Evolutionary conservation across 2,797 vertebrate genomes (phyloP).

Genomic region (Enteromius anoplus): DNA sequence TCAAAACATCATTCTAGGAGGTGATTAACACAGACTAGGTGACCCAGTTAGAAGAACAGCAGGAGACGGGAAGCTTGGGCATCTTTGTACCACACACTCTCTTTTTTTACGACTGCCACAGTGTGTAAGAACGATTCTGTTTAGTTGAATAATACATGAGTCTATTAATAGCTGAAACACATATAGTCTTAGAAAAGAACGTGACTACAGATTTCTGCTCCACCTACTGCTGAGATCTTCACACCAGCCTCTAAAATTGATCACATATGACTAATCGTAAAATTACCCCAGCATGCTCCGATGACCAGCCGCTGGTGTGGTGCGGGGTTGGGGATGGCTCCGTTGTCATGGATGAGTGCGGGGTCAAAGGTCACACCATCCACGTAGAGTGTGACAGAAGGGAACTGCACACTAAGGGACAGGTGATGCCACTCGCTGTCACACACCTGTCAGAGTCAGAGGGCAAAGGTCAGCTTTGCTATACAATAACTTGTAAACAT

Average conservation of each 20-base stretch:
- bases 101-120: slow-evolving; percentile 23
- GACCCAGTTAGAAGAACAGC: slow-evolving; percentile 36
- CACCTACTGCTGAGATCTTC: slow-evolving; percentile 10
- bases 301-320: slow-evolving; percentile 89
- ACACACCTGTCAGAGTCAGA: slow-evolving; percentile 81
- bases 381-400: slow-evolving; percentile 91
- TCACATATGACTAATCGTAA: neutral
- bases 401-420: slow-evolving; percentile 94
- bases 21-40: slow-evolving; percentile 42
- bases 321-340: slow-evolving; percentile 88
- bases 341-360: slow-evolving; percentile 95
- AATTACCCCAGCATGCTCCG: slow-evolving; percentile 91
- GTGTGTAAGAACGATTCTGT: slow-evolving; percentile 57
- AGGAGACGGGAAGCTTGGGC: slow-evolving; percentile 42
- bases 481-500: slow-evolving; percentile 20
- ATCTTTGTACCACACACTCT: slow-evolving; percentile 14
- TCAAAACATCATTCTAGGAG: slow-evolving; percentile 24
- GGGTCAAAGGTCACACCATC: slow-evolving; percentile 97
- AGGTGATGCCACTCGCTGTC: slow-evolving; percentile 98
- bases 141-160: slow-evolving; percentile 77
- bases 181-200: slow-evolving; percentile 60
- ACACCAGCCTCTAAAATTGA: neutral
- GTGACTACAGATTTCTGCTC: slow-evolving; percentile 15
- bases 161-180: slow-evolving; percentile 75
- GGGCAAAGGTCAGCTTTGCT: slow-evolving; percentile 34